Base-by-base conservation (phyloP, 2,797 vertebrate genomes). In the Petrocephalus schoutedeni region DNA sequence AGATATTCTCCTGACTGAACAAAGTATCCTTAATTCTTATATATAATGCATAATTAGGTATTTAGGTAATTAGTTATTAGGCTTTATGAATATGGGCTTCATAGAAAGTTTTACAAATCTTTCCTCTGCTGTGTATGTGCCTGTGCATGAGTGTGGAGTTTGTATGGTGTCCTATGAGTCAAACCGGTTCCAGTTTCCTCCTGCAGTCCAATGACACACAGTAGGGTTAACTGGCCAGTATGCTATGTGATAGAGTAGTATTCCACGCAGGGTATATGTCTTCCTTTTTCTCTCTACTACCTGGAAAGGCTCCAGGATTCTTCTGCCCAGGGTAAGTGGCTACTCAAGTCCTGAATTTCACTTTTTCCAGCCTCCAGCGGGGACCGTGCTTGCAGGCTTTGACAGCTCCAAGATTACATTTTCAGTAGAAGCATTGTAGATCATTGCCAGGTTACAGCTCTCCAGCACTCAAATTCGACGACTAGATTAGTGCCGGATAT, bases 401-500 rank as follows among this genome's bases (percentile, higher is more conserved):
- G 88, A 82, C 85, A 89, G 85, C 67, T 53, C 32, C 4, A 21
- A 77, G 56, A 89, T 89, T 89, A 87, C 59, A 89, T 89, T 86
- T 86, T 89, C 54, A 80, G 64, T 74, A 82, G 85, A 87, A 87
- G 85, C 85, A 32, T 58, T 83, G 85, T 59, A 87, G 85, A 71
- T 82, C 85, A 59, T 1, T 32, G 45, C 41, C 53, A 59, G 85
- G 85, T 61, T 67, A 83, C 41, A 36, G 85, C 45, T 86, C 54
- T 49, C 21, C 86, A 51, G 36, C 56, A 80, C 32, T 86, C 85
- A 89, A 86, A 85, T 54, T 53, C 61, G 45, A 67, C 6, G 36
- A 58, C 61, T 86, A 56, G 83, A 86, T 88, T 88, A 88, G 54
- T 61, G 49, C 84, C 57, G 64, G 53, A 86, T 86, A 88, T 86